A percentile compares a stretch with the other conserved stretches of the same genome.
These are phyloP conservation scores for Centropristis striata DNA, from an alignment of 2,113 vertebrate genomes.

Conservation along the genomic window DNA sequence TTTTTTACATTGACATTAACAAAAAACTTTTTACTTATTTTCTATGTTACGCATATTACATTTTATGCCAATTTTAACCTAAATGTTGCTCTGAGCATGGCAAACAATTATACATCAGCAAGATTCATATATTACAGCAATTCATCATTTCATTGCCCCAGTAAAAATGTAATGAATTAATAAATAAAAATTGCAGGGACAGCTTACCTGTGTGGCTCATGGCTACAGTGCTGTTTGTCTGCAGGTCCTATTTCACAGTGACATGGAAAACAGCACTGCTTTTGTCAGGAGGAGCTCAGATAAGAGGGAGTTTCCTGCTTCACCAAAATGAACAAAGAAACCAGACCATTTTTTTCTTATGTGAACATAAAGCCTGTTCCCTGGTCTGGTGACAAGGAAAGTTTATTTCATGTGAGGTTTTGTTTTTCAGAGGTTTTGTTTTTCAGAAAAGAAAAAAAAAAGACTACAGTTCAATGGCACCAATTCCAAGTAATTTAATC, in stretches of 20 bases:
- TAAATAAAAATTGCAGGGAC: conserved; percentile 4
- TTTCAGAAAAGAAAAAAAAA: neutral
- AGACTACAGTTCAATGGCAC: neutral
- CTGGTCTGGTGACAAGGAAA: neutral
- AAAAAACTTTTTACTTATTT: no score
- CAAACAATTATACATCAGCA: neutral
- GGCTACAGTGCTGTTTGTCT: conserved; percentile 40
- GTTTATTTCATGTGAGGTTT: neutral
- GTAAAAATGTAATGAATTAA: conserved; percentile 3
- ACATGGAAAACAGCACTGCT: conserved; percentile 35
- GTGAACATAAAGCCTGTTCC: neutral
- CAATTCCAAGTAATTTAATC: neutral
- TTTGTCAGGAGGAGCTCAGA: conserved; percentile 55
- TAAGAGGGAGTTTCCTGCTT: conserved; percentile 72
- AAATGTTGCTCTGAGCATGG: conserved; percentile 10
- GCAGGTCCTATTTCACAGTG: conserved; percentile 35
- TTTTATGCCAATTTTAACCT: neutral
- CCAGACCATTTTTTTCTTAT: neutral
- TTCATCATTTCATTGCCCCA: conserved; percentile 9
- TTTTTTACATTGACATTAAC: neutral
- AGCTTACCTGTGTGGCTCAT: conserved; percentile 73
- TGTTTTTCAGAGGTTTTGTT: neutral
- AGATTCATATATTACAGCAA: conserved; percentile 17
- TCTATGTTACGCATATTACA: no score
- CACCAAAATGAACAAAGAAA: conserved; percentile 21